Percentiles rank a stretch among this genome's conserved stretches.
Evolutionary conservation across 1,140 invertebrate species (phyloP).

Genomic region (Philopotamus ludificatus): DNA sequence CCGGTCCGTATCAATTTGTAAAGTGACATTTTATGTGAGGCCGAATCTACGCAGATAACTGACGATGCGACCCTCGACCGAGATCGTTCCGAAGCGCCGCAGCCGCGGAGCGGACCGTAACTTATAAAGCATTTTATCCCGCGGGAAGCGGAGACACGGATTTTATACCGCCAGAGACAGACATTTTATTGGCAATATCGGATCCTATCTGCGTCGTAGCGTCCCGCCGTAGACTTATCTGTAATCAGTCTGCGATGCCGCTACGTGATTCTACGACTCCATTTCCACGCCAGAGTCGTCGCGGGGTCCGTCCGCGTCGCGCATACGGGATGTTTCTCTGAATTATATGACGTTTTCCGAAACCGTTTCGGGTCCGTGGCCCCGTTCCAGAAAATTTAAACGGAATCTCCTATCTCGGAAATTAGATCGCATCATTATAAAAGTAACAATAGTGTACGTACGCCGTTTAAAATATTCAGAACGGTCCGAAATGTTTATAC

Average conservation of each 20-base stretch:
- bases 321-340: too few species aligned
- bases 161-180: constrained; percentile 24
- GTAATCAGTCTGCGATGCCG: constrained; percentile 38
- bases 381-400: background rate
- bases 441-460: background rate
- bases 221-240: constrained; percentile 38
- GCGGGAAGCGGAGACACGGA: constrained; percentile 20
- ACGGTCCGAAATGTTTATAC: background rate
- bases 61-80: constrained; percentile 8
- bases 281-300: background rate
- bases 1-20: constrained; percentile 24
- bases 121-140: constrained; percentile 30
- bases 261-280: constrained; percentile 31
- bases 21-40: constrained; percentile 36
- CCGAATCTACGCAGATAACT: constrained; percentile 16
- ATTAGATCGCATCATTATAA: background rate
- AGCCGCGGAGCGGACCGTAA: constrained; percentile 10
- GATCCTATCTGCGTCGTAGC: constrained; percentile 31
- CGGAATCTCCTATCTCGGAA: background rate
- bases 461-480: background rate
- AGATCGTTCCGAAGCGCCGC: constrained; percentile 8
- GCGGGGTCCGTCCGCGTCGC: background rate
- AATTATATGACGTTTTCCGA: too few species aligned
- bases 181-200: constrained; percentile 41
- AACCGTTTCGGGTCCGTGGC: too few species aligned